Conservation (phyloP, 2,797 vertebrate species). For the Sebastes oblongus region DNA sequence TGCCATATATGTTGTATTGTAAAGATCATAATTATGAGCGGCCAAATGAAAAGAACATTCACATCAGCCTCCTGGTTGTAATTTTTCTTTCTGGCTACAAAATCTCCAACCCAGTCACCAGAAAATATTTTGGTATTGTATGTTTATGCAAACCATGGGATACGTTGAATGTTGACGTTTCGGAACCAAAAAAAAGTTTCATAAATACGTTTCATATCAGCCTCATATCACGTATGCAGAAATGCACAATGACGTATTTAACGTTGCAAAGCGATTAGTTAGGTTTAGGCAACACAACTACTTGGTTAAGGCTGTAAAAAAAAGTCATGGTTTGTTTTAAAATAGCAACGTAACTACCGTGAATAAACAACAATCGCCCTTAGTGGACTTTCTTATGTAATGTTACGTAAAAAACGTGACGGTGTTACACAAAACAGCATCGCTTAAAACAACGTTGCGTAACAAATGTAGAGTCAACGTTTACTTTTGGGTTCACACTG, state of each 20-base stretch:
- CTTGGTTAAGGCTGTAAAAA: too few species aligned
- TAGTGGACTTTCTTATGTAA: too few species aligned
- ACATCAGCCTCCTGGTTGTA: background rate
- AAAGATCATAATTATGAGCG: background rate
- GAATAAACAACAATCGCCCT: too few species aligned
- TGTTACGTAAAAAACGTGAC: too few species aligned
- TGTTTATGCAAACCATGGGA: too few species aligned
- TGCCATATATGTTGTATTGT: background rate
- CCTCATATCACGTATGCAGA: accelerated
- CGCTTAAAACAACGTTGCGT: too few species aligned
- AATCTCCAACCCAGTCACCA: background rate
- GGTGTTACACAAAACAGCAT: too few species aligned
- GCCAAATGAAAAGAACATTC: accelerated
- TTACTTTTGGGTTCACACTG: too few species aligned
- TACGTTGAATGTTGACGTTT: too few species aligned
- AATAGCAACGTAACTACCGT: accelerated
- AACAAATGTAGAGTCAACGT: too few species aligned
- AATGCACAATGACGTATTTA: accelerated
- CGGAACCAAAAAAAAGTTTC: accelerated
- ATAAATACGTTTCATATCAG: accelerated
- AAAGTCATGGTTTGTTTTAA: accelerated
- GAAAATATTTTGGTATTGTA: too few species aligned
- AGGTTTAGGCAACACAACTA: accelerated
- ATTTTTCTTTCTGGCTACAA: background rate
- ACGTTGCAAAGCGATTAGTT: accelerated